Base-by-base conservation (phyloP, 1,140 invertebrate genomes). In the Phymastichus coffea region DNA sequence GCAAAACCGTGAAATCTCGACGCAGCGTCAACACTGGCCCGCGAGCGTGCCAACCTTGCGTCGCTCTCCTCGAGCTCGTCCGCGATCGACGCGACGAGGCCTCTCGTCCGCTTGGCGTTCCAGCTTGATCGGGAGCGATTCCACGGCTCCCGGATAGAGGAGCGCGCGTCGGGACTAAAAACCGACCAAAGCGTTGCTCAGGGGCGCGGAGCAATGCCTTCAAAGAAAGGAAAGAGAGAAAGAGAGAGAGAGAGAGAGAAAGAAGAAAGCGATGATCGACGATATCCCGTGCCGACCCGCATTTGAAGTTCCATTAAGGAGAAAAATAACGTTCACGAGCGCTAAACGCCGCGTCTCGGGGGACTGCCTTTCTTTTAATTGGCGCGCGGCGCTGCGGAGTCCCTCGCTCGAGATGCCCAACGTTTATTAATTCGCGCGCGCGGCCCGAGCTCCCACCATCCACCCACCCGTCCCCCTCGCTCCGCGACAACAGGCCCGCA, bases 271-370 rank as follows among this genome's bases (percentile, higher is more conserved):
- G 37, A 26, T 35, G 35, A 57, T 38, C 25, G 25, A 40, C 23
- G 38, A 57, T 12, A 23, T 61, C 53, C 37, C 51, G 33, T 22
- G 33, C 40, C 41, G 35, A 25, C 51, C 44, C 49, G 49, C 43
- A 60, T 53, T 54, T 20, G 10, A 37, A n/a, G 33, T 54, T 60
- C 38, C 35, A 54, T 60, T 60, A 60, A 54, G 40, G 40, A 38
- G 17, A n/a, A 54, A 54, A 53, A 54, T 47, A 44, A 26, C 12
- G 9, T 12, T 3, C 52, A 14, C 28, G n/a, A n/a, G n/a, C n/a
- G n/a, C n/a, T n/a, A n/a, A n/a, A n/a, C 28, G 28, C 12, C 12
- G 28, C 12, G 28, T 12, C 28, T 6, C 28, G 12, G 6, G 6
- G 28, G 12, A 12, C 28, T 33, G 28, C 28, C 12, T 33, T 33